Conservation (phyloP, 2,888 invertebrate genomes). For the Cybosia mesomella region DNA sequence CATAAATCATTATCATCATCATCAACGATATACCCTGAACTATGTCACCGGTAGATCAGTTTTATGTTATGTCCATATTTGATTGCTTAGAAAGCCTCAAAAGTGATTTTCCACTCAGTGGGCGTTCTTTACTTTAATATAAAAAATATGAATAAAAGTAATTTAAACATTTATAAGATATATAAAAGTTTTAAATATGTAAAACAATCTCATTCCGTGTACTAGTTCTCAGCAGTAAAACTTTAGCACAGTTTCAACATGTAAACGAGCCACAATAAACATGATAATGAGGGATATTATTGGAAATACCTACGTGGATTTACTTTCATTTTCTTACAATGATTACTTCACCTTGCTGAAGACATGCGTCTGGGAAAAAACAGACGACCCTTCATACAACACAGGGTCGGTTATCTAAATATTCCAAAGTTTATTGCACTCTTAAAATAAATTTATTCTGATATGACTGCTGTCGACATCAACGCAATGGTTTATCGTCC, state of each 20-base stretch:
- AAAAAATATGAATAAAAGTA: slow-evolving; percentile 4
- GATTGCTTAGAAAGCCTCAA: not conserved
- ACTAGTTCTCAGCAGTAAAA: slow-evolving; percentile 25
- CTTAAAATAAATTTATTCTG: slow-evolving; percentile 3
- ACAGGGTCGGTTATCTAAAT: slow-evolving; percentile 12
- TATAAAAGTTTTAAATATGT: slow-evolving; percentile 13
- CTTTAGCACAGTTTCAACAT: slow-evolving; percentile 18
- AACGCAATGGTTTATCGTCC: not conserved
- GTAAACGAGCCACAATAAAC: not conserved
- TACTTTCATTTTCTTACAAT: slow-evolving; percentile 12
- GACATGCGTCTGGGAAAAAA: not conserved
- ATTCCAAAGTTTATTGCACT: not conserved
- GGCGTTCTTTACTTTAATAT: slow-evolving; percentile 4
- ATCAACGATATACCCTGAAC: not conserved
- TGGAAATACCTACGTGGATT: slow-evolving; percentile 2
- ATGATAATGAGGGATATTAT: slow-evolving; percentile 11
- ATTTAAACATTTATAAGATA: slow-evolving; percentile 4
- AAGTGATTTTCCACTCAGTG: slow-evolving; percentile 1
- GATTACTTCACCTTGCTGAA: slow-evolving; percentile 6
- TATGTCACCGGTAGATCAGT: not conserved
- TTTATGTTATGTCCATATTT: not conserved
- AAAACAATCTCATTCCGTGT: slow-evolving; percentile 15
- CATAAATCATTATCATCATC: not conserved
- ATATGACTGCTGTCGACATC: not conserved
- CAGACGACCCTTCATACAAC: not conserved